A percentile compares a stretch with the other conserved stretches of the same genome.
Evolutionary conservation across 2,113 vertebrate species (phyloP).

Genomic region (Oceanites oceanicus): DNA sequence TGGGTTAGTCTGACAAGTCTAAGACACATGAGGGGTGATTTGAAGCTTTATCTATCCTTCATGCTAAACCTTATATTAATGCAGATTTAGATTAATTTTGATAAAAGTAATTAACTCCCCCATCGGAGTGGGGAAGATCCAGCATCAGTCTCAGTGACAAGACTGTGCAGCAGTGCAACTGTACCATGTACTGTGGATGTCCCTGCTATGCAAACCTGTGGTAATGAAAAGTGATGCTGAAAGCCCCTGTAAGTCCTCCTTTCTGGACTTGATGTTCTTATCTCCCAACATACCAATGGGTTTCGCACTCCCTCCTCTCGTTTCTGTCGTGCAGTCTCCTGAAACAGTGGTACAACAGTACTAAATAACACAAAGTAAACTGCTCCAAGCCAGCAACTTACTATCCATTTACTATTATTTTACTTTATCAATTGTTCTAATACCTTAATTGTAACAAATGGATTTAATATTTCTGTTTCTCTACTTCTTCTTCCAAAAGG

Average conservation of each 20-base stretch:
- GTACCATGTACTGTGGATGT: neutral
- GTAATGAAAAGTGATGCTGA: neutral
- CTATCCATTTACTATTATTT: neutral
- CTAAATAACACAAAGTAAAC: neutral
- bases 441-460: neutral
- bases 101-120: neutral
- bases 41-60: neutral
- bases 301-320: neutral
- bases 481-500: neutral
- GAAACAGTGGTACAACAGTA: neutral
- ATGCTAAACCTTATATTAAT: neutral
- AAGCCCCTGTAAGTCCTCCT: neutral
- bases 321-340: neutral
- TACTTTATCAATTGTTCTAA: neutral
- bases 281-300: neutral
- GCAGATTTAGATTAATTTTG: neutral
- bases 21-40: rapidly evolving
- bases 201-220: neutral
- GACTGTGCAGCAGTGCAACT: neutral
- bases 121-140: neutral
- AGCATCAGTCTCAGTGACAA: neutral
- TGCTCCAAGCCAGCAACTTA: neutral
- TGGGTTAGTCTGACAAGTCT: neutral
- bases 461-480: neutral
- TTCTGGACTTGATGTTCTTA: neutral